Percentiles rank a stretch among this genome's conserved stretches.
phyloP scores from a whole-genome alignment of 2,888 invertebrate genomes.

The Polydesmus complanatus region DNA sequence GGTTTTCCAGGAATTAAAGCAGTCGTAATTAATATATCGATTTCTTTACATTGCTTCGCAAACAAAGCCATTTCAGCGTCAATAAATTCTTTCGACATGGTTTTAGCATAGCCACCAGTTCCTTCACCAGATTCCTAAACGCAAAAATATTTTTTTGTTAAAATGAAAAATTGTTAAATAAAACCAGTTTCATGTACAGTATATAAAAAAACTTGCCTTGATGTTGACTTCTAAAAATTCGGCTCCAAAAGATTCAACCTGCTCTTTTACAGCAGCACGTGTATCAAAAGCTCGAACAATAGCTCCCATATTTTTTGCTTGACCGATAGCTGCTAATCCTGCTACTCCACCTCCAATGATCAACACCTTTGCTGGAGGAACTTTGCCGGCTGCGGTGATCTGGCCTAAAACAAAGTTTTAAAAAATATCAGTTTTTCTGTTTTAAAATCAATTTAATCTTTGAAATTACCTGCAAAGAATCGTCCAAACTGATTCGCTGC shows the following conservation, averaged over 20 bases:
- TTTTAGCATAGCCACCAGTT: constrained; percentile 66
- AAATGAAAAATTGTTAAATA: constrained; percentile 1
- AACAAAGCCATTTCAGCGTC: constrained; percentile 72
- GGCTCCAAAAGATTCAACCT: constrained; percentile 74
- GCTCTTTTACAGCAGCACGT: constrained; percentile 63
- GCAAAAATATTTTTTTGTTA: neutral
- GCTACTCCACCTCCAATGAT: constrained; percentile 84
- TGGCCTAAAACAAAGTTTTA: constrained; percentile 29
- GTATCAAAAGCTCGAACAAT: constrained; percentile 80
- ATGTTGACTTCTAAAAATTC: constrained; percentile 68
- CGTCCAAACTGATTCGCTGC: constrained; percentile 79
- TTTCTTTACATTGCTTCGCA: constrained; percentile 68
- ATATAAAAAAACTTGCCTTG: constrained; percentile 38
- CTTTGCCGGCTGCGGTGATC: constrained; percentile 46
- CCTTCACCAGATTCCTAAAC: constrained; percentile 41
- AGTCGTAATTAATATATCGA: constrained; percentile 77
- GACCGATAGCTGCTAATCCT: constrained; percentile 69
- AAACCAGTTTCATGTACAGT: constrained; percentile 4
- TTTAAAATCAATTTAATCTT: neutral
- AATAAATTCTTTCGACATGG: constrained; percentile 72
- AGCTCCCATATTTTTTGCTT: constrained; percentile 75
- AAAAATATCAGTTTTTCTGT: neutral
- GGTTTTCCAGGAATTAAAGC: constrained; percentile 76
- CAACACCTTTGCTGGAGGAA: constrained; percentile 74
- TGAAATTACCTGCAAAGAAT: constrained; percentile 59